phyloP scores from a whole-genome alignment of 1,140 invertebrate genomes.

The Drosophila mojavensis region DNA sequence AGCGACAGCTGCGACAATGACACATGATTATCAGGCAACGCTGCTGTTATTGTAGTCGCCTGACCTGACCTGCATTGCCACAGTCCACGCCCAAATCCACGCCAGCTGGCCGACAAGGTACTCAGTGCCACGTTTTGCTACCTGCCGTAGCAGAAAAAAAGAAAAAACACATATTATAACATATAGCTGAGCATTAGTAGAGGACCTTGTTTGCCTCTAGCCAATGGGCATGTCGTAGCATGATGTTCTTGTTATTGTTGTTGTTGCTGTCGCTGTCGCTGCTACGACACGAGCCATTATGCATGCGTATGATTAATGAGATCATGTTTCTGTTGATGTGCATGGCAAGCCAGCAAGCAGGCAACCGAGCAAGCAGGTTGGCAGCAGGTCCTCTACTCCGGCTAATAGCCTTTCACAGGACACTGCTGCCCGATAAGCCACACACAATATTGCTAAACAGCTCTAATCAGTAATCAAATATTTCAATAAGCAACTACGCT shows the following conservation, averaged over 20 bases:
- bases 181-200: constrained; percentile 69
- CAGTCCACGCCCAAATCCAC: not conserved
- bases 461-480: constrained; percentile 49
- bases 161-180: constrained; percentile 51
- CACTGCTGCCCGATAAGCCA: constrained; percentile 26
- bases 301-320: constrained; percentile 80
- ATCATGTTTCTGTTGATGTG: constrained; percentile 77
- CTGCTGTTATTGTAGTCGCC: constrained; percentile 45
- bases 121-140: constrained; percentile 10
- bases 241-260: constrained; percentile 11
- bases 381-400: constrained; percentile 1
- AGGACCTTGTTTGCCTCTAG: constrained; percentile 30
- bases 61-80: constrained; percentile 52
- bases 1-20: constrained; percentile 73
- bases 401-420: constrained; percentile 42
- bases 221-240: constrained; percentile 30
- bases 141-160: constrained; percentile 27
- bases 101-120: not conserved
- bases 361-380: not conserved
- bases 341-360: constrained; percentile 8
- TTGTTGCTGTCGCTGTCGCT: constrained; percentile 25
- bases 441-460: constrained; percentile 44
- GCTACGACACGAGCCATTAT: constrained; percentile 73
- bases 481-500: constrained; percentile 25
- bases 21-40: constrained; percentile 76